phyloP scores from a whole-genome alignment of 2,797 vertebrate genomes.

The Leptoclinus maculatus region DNA sequence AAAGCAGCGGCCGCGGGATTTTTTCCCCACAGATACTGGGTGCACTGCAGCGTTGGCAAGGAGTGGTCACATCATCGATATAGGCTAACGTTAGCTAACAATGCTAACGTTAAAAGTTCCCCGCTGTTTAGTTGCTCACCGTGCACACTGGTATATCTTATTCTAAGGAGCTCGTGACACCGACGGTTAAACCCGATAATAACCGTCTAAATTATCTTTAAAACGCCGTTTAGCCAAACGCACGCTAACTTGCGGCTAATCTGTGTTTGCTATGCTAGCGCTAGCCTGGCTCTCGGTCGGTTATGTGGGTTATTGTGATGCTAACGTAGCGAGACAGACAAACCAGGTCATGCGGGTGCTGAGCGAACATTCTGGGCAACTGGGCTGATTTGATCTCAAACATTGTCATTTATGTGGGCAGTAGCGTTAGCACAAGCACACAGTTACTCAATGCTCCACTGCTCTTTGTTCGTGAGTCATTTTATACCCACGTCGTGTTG shows the following conservation, averaged over 20 bases:
- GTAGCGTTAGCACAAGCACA: background rate
- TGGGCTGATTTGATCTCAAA: conserved; percentile 36
- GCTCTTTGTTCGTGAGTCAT: conserved; percentile 57
- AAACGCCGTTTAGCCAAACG: background rate
- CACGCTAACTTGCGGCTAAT: conserved; percentile 50
- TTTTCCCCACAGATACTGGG: conserved; percentile 14
- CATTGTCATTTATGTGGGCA: conserved; percentile 37
- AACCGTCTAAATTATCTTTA: background rate
- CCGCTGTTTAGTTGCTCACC: no score
- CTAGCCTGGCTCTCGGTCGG: conserved; percentile 49
- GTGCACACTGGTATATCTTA: fast-evolving
- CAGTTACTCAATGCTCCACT: background rate
- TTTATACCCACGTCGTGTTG: conserved; percentile 22
- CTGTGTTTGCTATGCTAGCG: conserved; percentile 69
- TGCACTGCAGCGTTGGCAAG: conserved; percentile 80
- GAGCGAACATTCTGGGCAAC: conserved; percentile 36
- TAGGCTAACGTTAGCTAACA: conserved; percentile 60
- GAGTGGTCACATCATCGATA: conserved; percentile 79
- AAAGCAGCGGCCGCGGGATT: background rate
- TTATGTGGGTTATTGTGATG: conserved; percentile 81
- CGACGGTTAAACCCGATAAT: fast-evolving
- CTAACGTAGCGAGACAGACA: conserved; percentile 74
- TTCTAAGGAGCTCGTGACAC: fast-evolving
- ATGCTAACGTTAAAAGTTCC: conserved; percentile 56
- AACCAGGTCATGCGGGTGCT: conserved; percentile 72